Conservation (phyloP, 2,888 invertebrate genomes). For the Agrilus biguttatus region DNA sequence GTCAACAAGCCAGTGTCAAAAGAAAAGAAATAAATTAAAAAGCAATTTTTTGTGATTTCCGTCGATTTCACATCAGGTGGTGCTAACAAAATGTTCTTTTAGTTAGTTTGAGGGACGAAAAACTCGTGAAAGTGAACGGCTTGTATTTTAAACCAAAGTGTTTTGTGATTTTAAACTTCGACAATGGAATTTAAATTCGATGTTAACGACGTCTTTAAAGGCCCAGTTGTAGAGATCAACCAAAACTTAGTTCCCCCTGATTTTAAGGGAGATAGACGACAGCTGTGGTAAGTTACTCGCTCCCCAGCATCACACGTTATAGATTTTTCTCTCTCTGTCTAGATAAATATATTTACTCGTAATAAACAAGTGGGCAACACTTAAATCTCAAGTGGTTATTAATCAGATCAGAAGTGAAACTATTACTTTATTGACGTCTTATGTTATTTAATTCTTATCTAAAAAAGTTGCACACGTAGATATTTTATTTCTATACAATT, state of each 20-base stretch:
- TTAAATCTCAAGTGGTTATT: too few species aligned
- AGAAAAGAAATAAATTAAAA: conserved; percentile 2
- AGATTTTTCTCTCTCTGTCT: too few species aligned
- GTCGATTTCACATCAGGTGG: background rate
- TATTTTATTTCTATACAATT: too few species aligned
- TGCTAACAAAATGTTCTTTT: background rate
- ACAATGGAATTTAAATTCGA: conserved; percentile 43
- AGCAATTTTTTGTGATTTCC: conserved; percentile 3
- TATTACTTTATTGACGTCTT: too few species aligned
- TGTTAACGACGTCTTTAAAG: conserved; percentile 35
- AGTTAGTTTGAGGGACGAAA: conserved; percentile 2
- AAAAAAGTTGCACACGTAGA: too few species aligned
- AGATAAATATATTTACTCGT: too few species aligned
- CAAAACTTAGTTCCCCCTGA: conserved; percentile 38
- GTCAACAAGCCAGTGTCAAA: conserved; percentile 5
- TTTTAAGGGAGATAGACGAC: conserved; percentile 37
- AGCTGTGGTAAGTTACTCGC: conserved; percentile 29
- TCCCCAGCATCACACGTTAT: background rate
- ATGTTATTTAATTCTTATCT: too few species aligned
- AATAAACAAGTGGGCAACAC: too few species aligned
- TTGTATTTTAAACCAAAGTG: conserved; percentile 4
- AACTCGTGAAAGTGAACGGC: conserved; percentile 4
- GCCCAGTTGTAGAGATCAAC: conserved; percentile 36
- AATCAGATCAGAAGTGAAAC: too few species aligned
- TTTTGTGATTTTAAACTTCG: conserved; percentile 1